Conservation (phyloP, 1,140 invertebrate species). For the Conus ventricosus region DNA sequence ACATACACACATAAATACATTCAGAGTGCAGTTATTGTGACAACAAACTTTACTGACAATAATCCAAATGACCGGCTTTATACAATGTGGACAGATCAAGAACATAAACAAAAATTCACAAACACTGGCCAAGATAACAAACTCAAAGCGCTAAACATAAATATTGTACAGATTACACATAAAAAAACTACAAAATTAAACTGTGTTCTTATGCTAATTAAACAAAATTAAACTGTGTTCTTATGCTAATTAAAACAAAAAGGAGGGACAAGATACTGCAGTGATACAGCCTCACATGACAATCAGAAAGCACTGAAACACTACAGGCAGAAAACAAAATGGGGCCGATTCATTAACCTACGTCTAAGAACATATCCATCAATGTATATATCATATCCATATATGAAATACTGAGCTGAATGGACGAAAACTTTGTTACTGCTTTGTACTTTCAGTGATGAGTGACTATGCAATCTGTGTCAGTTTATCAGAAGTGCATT, state of each 20-base stretch:
- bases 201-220: not conserved
- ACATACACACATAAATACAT: not conserved
- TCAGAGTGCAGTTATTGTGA: not conserved
- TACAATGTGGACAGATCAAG: constrained; percentile 34
- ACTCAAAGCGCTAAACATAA: constrained; percentile 33
- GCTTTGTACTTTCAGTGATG: too few relatives aligned
- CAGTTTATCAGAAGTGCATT: too few relatives aligned
- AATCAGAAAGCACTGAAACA: not conserved
- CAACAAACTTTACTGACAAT: constrained; percentile 35
- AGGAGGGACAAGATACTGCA: not conserved
- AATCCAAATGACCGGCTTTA: constrained; percentile 32
- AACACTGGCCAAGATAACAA: constrained; percentile 27
- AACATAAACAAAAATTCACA: constrained; percentile 27
- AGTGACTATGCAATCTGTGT: too few relatives aligned
- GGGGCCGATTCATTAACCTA: not conserved
- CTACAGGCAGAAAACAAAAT: not conserved
- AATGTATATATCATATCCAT: too few relatives aligned
- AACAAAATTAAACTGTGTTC: too few relatives aligned
- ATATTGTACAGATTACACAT: not conserved
- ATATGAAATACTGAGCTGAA: too few relatives aligned
- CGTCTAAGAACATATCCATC: too few relatives aligned
- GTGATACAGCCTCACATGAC: not conserved
- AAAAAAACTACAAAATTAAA: constrained; percentile 13
- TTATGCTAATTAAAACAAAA: not conserved
- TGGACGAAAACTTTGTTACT: too few relatives aligned